Evolutionary conservation across 2,888 invertebrate genomes (phyloP).

Genomic region (Calameuta idolon): DNA sequence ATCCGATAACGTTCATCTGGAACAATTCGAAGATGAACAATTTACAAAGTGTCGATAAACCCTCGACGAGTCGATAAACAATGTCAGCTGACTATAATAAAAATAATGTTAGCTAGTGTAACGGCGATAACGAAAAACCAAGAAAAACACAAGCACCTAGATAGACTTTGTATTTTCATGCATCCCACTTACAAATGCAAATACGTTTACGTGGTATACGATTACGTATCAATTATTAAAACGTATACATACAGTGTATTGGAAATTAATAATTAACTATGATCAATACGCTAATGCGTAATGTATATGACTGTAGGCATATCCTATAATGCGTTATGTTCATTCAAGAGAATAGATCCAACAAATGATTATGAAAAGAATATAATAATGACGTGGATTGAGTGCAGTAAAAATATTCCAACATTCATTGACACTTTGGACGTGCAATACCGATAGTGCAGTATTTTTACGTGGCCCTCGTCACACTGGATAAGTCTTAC

Average conservation of each 20-base stretch:
- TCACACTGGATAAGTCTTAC: neutral
- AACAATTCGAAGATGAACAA: slow-evolving; percentile 58
- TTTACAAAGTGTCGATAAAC: neutral
- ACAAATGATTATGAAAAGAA: neutral
- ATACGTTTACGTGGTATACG: neutral
- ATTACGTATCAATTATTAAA: neutral
- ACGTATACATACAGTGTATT: neutral
- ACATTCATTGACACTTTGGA: neutral
- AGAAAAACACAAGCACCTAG: neutral
- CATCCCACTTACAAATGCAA: neutral
- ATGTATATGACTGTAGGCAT: neutral
- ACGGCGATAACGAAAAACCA: neutral
- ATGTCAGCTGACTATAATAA: neutral
- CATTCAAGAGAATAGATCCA: neutral
- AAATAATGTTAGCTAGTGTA: neutral
- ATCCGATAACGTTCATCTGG: slow-evolving; percentile 83
- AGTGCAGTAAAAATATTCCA: neutral
- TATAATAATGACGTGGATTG: neutral
- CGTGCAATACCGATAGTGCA: neutral
- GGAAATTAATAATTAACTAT: neutral
- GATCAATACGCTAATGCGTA: neutral
- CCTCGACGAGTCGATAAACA: neutral
- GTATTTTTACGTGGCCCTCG: neutral
- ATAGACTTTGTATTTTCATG: neutral
- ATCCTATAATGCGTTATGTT: neutral